These are phyloP conservation scores for Helleia helle DNA, from an alignment of 2,888 invertebrate genomes.

Conservation along the genomic window DNA sequence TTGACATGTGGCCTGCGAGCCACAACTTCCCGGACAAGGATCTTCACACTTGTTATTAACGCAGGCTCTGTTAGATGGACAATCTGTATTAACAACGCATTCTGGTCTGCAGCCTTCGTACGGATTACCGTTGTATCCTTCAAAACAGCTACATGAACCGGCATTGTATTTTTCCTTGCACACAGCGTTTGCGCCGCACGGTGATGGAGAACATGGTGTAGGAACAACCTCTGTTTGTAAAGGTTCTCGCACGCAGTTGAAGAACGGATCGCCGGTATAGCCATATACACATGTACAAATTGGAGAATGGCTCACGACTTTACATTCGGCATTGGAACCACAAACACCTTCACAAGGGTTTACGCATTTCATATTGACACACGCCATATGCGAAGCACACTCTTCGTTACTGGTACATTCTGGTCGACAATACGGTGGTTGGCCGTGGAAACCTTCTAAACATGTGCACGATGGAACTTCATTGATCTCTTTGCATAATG, in stretches of 20 bases:
- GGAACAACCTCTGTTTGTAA: slow-evolving; percentile 42
- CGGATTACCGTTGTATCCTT: slow-evolving; percentile 84
- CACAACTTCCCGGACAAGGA: slow-evolving; percentile 86
- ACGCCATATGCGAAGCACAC: slow-evolving; percentile 79
- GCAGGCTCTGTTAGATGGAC: slow-evolving; percentile 80
- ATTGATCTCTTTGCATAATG: slow-evolving; percentile 79
- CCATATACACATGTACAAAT: slow-evolving; percentile 80
- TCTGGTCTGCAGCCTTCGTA: slow-evolving; percentile 85
- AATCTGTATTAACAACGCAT: slow-evolving; percentile 82
- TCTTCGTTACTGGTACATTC: slow-evolving; percentile 87
- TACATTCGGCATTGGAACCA: slow-evolving; percentile 82
- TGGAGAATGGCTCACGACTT: slow-evolving; percentile 84
- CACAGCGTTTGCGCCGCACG: slow-evolving; percentile 77
- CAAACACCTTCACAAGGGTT: slow-evolving; percentile 84
- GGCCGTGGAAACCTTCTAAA: slow-evolving; percentile 77
- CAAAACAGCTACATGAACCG: slow-evolving; percentile 80
- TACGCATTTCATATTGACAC: slow-evolving; percentile 83
- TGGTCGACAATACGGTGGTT: slow-evolving; percentile 84
- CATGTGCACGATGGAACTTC: slow-evolving; percentile 85
- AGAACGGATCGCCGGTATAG: slow-evolving; percentile 84
- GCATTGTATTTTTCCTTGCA: slow-evolving; percentile 75
- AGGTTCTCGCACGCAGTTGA: slow-evolving; percentile 67
- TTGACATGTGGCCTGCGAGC: slow-evolving; percentile 81
- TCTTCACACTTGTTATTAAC: slow-evolving; percentile 81
- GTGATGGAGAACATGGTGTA: slow-evolving; percentile 76